Evolutionary conservation across 2,113 vertebrate genomes (phyloP).

Genomic region (Mionectes macconnelli): DNA sequence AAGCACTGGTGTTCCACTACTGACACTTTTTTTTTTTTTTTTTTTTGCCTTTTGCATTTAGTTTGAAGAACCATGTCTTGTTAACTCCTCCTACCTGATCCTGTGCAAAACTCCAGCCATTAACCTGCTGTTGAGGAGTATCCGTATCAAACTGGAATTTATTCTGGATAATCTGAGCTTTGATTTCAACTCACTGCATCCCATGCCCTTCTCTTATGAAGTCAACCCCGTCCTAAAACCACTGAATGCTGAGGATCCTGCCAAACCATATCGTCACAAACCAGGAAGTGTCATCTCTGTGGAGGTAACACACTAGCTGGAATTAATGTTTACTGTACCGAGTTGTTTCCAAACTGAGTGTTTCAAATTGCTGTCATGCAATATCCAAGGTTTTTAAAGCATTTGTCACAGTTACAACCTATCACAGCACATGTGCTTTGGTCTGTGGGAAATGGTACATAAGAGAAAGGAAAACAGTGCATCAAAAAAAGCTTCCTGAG

Average conservation of each 20-base stretch:
- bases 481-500: neutral
- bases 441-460: neutral
- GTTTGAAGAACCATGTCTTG: constrained; percentile 85
- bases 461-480: neutral
- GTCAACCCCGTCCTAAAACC: constrained; percentile 82
- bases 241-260: constrained; percentile 84
- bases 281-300: constrained; percentile 96
- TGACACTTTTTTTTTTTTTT: neutral
- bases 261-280: constrained; percentile 89
- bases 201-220: constrained; percentile 86
- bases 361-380: neutral
- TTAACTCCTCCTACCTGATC: constrained; percentile 88
- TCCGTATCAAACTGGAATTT: constrained; percentile 83
- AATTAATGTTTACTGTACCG: neutral
- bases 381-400: neutral
- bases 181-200: constrained; percentile 81
- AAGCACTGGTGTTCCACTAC: neutral
- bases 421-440: neutral
- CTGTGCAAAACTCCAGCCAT: constrained; percentile 87
- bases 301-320: constrained; percentile 78
- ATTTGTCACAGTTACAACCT: neutral
- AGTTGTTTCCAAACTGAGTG: neutral
- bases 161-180: constrained; percentile 91
- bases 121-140: constrained; percentile 65
- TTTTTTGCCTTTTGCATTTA: constrained; percentile 42